Base-by-base conservation (phyloP, 2,113 vertebrate genomes). In the Oncorhynchus nerka region DNA sequence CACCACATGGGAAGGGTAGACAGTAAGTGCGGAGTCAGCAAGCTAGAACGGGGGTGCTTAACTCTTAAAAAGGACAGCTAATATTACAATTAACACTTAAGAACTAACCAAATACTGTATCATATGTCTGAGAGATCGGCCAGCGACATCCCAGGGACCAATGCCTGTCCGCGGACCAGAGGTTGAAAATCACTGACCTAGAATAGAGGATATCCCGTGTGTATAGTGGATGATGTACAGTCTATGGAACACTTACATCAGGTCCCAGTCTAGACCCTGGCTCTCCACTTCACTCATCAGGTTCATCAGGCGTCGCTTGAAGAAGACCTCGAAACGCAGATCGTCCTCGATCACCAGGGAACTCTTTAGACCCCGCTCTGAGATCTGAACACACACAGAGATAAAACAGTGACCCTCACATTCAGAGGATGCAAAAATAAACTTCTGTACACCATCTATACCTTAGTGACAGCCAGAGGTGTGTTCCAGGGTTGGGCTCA, bases 321-420 rank as follows among this genome's bases (percentile, higher is more conserved):
- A 98, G 89, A 98, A 98, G 75, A 97, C 90, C 91, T 98, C 96
- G 4, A 98, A 98, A 16, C 96, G 93, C 59, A 98, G 88, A 74
- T 98, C 97, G 0, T 98, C 97, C 88, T 98, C 97, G 0, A 98
- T 95, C 74, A 98, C 95, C 4, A 97, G 87, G 0, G 95, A 94
- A 2, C 88, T 90, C 64, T 81, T 72, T 68, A 98, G 87, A 0
- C 91, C 85, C 19, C 93, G 86, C 22, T 95, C 94, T 2, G 85
- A 93, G 2, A 97, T 88, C 97, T 98, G 74, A 13, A 19, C 8
- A n/a, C 74, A 84, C 26, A 70, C 13, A 75, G 4, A 51, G 4
- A 59, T 39, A 71, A 12, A 59, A 45, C 16, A 73, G 20, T 39
- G 32, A 15, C 28, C 73, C n/a, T 70, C 5, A 22, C 71, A 61